These are phyloP conservation scores for Formica exsecta DNA, from an alignment of 1,140 invertebrate species.

Conservation along the genomic window DNA sequence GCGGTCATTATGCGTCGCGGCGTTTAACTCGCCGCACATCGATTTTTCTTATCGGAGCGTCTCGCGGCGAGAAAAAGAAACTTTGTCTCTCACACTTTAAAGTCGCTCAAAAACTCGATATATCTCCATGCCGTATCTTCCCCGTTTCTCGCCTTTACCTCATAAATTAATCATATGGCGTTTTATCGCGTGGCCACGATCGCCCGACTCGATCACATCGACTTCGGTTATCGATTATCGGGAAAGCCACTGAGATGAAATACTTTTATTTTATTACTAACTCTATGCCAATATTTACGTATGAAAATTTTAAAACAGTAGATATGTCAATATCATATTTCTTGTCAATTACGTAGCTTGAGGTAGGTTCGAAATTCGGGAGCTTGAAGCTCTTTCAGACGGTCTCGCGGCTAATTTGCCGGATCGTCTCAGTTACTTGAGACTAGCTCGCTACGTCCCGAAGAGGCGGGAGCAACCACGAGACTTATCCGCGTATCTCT, in stretches of 20 bases:
- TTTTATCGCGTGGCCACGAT: constrained; percentile 48
- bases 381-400: constrained; percentile 13
- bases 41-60: constrained; percentile 55
- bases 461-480: constrained; percentile 67
- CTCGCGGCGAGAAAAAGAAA: constrained; percentile 48
- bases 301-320: not conserved
- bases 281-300: not conserved
- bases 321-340: constrained; percentile 20
- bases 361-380: constrained; percentile 48
- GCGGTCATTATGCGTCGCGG: constrained; percentile 56
- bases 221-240: constrained; percentile 46
- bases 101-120: constrained; percentile 51
- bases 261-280: constrained; percentile 23
- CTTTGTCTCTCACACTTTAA: constrained; percentile 32
- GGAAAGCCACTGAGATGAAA: not conserved
- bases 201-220: constrained; percentile 30
- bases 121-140: not conserved
- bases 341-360: constrained; percentile 41
- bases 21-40: constrained; percentile 54
- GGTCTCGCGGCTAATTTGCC: constrained; percentile 65
- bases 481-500: constrained; percentile 34
- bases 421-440: constrained; percentile 55
- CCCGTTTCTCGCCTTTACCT: constrained; percentile 27
- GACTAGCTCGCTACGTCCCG: constrained; percentile 20
- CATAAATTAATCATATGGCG: constrained; percentile 52